Percentiles rank a stretch among this genome's conserved stretches.
phyloP scores from a whole-genome alignment of 2,113 vertebrate genomes.

The Puntigrus tetrazona region DNA sequence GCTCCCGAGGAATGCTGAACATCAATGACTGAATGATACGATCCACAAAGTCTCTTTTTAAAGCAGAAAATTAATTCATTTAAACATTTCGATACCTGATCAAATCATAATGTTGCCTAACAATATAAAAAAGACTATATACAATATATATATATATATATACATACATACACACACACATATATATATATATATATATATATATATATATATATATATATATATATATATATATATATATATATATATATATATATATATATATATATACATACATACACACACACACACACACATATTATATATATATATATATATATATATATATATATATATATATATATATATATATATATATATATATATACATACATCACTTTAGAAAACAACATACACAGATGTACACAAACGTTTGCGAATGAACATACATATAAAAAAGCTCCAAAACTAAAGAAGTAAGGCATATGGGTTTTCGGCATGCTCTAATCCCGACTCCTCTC shows the following conservation, averaged over 20 bases:
- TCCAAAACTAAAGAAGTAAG: background rate
- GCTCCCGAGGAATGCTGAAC: background rate
- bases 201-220: too few relatives aligned
- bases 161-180: too few relatives aligned
- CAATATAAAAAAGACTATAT: background rate
- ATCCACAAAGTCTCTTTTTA: background rate
- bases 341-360: too few relatives aligned
- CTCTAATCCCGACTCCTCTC: conserved; percentile 35
- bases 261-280: too few relatives aligned
- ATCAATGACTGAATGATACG: background rate
- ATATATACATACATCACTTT: background rate
- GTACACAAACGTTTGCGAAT: background rate
- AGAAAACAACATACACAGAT: background rate
- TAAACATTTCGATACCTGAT: background rate
- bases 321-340: too few relatives aligned
- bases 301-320: too few relatives aligned
- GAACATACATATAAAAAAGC: background rate
- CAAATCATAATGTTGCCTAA: background rate
- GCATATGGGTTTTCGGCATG: background rate
- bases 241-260: too few relatives aligned
- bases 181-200: too few relatives aligned
- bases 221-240: too few relatives aligned
- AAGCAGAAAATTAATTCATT: background rate
- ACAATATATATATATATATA: too few relatives aligned
- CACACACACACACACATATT: too few relatives aligned